phyloP scores from a whole-genome alignment of 2,113 vertebrate species.

The Jacana jacana region DNA sequence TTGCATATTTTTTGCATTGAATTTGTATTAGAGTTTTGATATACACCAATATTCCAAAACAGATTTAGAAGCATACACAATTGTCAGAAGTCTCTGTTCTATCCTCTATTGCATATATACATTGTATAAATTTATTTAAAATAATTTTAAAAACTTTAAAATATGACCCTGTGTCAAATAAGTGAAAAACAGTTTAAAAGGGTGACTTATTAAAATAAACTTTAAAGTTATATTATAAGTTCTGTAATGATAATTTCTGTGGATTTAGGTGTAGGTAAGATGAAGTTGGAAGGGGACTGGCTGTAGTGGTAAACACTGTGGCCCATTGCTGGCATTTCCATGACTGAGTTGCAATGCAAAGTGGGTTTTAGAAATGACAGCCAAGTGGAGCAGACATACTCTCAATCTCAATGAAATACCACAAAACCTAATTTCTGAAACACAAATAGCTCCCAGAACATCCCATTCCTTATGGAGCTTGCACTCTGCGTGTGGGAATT shows the following conservation, averaged over 20 bases:
- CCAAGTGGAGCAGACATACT: not conserved
- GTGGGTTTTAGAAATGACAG: not conserved
- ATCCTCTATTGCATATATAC: not conserved
- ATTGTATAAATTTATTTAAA: not conserved
- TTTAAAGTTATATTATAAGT: not conserved
- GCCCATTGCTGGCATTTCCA: not conserved
- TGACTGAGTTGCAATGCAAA: not conserved
- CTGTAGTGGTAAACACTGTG: not conserved
- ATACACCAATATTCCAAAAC: not conserved
- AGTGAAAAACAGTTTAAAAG: not conserved
- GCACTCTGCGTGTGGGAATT: not conserved
- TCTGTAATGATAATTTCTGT: not conserved
- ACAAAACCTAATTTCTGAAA: not conserved
- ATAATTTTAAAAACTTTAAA: not conserved
- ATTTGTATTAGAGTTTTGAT: not conserved
- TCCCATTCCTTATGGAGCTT: not conserved
- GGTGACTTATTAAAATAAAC: not conserved
- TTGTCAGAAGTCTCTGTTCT: not conserved
- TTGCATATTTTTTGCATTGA: not conserved
- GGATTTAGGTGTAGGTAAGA: not conserved
- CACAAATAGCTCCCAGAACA: not conserved
- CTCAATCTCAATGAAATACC: not conserved
- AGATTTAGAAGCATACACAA: not conserved
- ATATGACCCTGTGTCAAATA: not conserved
- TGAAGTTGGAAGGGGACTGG: not conserved